A percentile compares a stretch with the other conserved stretches of the same genome.
Evolutionary conservation across 2,113 vertebrate species (phyloP).

Genomic region (Callipepla californica): DNA sequence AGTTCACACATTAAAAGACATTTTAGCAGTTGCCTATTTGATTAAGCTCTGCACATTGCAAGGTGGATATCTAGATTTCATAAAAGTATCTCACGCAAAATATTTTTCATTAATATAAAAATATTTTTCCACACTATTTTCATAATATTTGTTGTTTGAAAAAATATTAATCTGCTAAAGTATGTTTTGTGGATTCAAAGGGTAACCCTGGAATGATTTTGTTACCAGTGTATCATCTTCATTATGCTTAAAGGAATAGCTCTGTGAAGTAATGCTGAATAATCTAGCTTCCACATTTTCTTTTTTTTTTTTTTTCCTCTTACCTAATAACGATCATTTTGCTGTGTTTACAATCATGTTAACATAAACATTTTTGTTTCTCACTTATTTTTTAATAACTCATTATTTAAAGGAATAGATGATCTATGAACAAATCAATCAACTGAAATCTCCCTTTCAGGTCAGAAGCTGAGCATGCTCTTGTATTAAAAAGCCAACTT

Average conservation of each 20-base stretch:
- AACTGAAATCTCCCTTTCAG: neutral
- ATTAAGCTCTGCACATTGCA: neutral
- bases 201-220: neutral
- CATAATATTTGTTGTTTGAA: neutral
- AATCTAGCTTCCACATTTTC: conserved; percentile 34
- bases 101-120: neutral
- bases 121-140: neutral
- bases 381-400: neutral
- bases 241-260: neutral
- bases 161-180: neutral
- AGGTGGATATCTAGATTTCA: neutral
- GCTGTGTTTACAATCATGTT: neutral
- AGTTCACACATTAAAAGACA: neutral
- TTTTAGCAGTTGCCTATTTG: neutral
- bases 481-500: neutral
- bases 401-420: neutral
- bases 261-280: neutral
- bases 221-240: neutral
- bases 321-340: neutral
- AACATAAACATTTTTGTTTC: neutral
- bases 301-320: neutral
- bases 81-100: neutral
- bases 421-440: neutral
- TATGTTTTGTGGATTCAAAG: neutral
- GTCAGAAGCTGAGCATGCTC: neutral